Conservation (phyloP, 2,797 vertebrate species). For the Mormyrus proboscirostris region DNA sequence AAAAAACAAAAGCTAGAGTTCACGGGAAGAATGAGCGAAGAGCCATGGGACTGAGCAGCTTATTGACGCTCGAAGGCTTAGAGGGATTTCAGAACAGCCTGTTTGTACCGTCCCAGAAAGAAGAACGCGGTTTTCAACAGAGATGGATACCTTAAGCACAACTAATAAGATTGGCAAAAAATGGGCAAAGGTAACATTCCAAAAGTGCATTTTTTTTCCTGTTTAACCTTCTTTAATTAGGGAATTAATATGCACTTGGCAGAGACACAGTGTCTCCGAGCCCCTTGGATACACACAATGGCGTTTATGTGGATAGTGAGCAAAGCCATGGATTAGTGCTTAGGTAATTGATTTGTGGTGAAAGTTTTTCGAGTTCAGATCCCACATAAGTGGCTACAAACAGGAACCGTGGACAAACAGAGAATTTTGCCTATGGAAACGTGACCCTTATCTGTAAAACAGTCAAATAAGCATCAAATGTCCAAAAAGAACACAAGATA, state of each 20-base stretch:
- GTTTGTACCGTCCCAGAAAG: not conserved
- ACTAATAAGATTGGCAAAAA: constrained; percentile 26
- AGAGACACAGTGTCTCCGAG: not conserved
- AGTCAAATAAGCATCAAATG: not conserved
- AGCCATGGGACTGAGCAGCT: not conserved
- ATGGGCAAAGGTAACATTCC: constrained; percentile 26
- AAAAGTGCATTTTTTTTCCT: constrained; percentile 18
- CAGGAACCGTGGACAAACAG: not conserved
- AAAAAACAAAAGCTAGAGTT: not conserved
- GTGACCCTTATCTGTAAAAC: not conserved
- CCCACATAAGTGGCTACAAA: not conserved
- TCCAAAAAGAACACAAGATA: not conserved
- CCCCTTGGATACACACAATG: not conserved
- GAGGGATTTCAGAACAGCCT: not conserved
- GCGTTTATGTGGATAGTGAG: not conserved
- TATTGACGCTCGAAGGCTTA: not conserved
- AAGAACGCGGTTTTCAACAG: constrained; percentile 24
- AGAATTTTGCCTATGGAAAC: not conserved
- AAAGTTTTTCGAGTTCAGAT: not conserved
- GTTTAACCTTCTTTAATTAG: constrained; percentile 23
- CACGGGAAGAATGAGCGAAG: not conserved
- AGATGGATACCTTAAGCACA: constrained; percentile 11
- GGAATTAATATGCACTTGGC: constrained; percentile 26
- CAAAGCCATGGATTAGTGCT: not conserved
- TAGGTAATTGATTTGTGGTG: not conserved